Base-by-base conservation (phyloP, 2,797 vertebrate species). In the Amblyopsis hoosieri region DNA sequence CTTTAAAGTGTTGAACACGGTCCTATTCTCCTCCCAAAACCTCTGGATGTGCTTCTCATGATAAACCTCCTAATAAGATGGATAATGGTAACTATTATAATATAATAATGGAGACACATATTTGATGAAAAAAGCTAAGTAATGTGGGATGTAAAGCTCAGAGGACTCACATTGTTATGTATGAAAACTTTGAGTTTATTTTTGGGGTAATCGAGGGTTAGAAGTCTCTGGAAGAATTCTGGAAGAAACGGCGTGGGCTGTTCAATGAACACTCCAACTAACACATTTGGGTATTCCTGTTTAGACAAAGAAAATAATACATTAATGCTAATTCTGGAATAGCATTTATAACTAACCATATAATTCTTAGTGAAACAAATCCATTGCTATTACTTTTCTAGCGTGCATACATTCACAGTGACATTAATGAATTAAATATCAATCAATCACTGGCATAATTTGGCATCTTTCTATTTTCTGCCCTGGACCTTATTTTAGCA, bases 41-140 rank as follows among this genome's bases (percentile, higher is more conserved):
- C 74, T 91, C 81, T 98, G 95, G 87, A 99, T 94, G 86, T 99
- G 95, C 73, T 95, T 97, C 92, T 99, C 97, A 78, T 99, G 98
- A 89, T 98, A 96, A 90, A 99, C 96, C 90, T 97, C 98, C 98
- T 99, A 83, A 64, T 83, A n/a, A 55, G 56, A 55, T 13, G 76
- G 60, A 46, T 67, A 62, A 15, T 45, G 62, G 67, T 69, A 76
- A 42, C 9, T 42, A 42, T 8, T 42, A 42, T 10, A 7, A 42
- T 9, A 42, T 42, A 42, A 57, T 76, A 57, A 29, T 66, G 31
- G 42, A 57, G 33, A 23, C 6, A 54, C 17, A 53, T 54, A 45
- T 37, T 17, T 19, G 37, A 7, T 42, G 17, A 2, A 48, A 42
- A 49, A 15, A 37, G 6, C 55, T 54, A 12, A 64, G 17, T 33